A percentile compares a stretch with the other conserved stretches of the same genome.
Evolutionary conservation across 1,140 invertebrate genomes (phyloP).

Genomic region (Aphidius gifuensis): DNA sequence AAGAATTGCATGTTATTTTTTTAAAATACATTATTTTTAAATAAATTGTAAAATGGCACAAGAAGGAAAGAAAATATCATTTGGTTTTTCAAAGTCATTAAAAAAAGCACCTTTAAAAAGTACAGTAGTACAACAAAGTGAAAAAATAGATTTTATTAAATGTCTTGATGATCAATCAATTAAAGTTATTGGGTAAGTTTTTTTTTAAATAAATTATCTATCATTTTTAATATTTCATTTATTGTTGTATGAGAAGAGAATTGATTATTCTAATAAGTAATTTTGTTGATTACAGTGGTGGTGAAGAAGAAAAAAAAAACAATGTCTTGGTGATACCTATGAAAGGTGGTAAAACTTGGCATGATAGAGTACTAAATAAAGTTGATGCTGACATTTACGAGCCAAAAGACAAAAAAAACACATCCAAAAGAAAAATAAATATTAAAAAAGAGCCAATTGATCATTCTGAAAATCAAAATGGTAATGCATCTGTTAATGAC

Average conservation of each 20-base stretch:
- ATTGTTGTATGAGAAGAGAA: too few species aligned
- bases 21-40: too few species aligned
- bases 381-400: constrained; percentile 47
- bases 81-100: constrained; percentile 70
- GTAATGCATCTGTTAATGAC: constrained; percentile 10
- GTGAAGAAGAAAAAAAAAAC: constrained; percentile 55
- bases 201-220: constrained; percentile 12
- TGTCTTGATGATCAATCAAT: constrained; percentile 73
- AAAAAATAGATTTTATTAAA: constrained; percentile 67
- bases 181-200: constrained; percentile 65
- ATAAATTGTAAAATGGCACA: constrained; percentile 41
- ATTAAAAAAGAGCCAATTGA: constrained; percentile 30
- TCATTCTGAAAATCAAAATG: constrained; percentile 24
- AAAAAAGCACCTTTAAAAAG: constrained; percentile 61
- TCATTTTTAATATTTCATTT: not conserved
- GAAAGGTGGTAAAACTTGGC: constrained; percentile 48
- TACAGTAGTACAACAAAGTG: constrained; percentile 44
- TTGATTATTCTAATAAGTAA: not conserved
- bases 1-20: too few species aligned
- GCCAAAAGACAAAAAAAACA: constrained; percentile 29
- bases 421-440: constrained; percentile 17
- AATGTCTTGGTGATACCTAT: constrained; percentile 65
- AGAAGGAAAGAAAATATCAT: constrained; percentile 71
- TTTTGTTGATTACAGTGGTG: constrained; percentile 38
- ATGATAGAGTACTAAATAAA: constrained; percentile 47